phyloP scores from a whole-genome alignment of 2,113 vertebrate species.

The Microcebus ravelobensis region DNA sequence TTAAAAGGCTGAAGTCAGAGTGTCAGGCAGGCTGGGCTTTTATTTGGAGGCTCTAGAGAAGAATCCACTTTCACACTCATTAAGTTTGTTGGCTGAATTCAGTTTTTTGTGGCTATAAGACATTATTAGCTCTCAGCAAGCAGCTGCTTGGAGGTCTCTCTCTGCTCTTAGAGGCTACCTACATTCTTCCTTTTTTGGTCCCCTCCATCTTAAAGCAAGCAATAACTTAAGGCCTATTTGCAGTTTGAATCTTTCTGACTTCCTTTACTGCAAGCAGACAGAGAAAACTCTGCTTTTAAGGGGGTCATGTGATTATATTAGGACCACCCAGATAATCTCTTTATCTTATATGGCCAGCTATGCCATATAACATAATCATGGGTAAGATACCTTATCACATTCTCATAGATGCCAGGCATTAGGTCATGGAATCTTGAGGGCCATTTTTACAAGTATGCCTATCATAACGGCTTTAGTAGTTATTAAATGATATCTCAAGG shows the following conservation, averaged over 20 bases:
- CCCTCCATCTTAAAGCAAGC: not conserved
- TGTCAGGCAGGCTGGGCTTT: not conserved
- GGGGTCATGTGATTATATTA: not conserved
- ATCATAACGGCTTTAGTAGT: not conserved
- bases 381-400: not conserved
- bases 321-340: not conserved
- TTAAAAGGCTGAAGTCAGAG: not conserved
- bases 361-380: not conserved
- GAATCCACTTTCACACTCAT: not conserved
- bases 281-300: not conserved
- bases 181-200: not conserved
- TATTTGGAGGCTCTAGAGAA: not conserved
- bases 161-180: not conserved
- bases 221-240: not conserved
- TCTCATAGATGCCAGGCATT: not conserved
- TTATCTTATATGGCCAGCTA: not conserved
- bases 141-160: not conserved
- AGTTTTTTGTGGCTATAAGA: not conserved
- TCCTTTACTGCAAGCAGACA: not conserved
- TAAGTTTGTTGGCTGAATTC: not conserved
- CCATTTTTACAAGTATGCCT: not conserved
- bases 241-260: not conserved
- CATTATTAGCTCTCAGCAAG: not conserved
- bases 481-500: not conserved
- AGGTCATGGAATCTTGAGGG: not conserved